Evolutionary conservation across 2,888 invertebrate genomes (phyloP).

Genomic region (Idaea dimidiata): DNA sequence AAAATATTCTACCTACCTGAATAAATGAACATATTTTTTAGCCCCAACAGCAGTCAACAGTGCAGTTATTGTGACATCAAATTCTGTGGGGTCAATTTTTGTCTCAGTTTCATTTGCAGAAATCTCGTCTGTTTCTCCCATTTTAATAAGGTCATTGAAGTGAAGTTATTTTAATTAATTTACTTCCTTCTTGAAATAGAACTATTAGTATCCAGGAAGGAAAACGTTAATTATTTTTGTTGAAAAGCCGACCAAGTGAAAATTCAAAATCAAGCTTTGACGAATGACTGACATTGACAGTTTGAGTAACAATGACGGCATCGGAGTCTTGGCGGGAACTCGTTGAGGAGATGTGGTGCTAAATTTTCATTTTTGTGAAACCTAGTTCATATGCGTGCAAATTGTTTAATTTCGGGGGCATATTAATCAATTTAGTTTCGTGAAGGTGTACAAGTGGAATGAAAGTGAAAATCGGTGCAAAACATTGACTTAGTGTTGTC

Average conservation of each 20-base stretch:
- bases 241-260: not conserved
- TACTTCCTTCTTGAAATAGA: not conserved
- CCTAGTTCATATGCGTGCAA: too few relatives aligned
- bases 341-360: too few relatives aligned
- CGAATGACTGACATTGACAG: not conserved
- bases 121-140: slow-evolving; percentile 3
- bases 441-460: too few relatives aligned
- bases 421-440: too few relatives aligned
- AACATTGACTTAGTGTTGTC: too few relatives aligned
- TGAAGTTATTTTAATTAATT: not conserved
- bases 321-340: too few relatives aligned
- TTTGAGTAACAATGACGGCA: not conserved
- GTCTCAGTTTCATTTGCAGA: slow-evolving; percentile 8
- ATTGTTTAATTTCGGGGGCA: too few relatives aligned
- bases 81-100: slow-evolving; percentile 60
- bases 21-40: slow-evolving; percentile 67
- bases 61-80: slow-evolving; percentile 64
- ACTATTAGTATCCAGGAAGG: not conserved
- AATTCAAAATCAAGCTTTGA: not conserved
- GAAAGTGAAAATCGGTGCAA: too few relatives aligned
- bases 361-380: too few relatives aligned
- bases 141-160: not conserved
- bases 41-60: slow-evolving; percentile 62
- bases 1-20: slow-evolving; percentile 49
- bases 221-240: not conserved